Base-by-base conservation (phyloP, 2,888 invertebrate genomes). In the Sarcophaga rosellei region DNA sequence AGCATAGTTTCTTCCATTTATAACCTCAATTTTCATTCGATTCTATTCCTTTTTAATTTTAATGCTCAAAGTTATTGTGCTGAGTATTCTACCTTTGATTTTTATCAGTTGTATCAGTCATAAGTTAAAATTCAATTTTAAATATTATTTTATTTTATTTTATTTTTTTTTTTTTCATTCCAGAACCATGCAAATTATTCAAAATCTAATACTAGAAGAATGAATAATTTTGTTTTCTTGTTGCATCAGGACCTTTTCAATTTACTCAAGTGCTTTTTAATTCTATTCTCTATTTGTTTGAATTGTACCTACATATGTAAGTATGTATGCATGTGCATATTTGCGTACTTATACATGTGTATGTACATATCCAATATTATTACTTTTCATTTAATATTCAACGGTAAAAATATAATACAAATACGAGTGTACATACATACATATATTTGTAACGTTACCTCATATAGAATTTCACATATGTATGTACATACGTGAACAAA, bases 1-100 rank as follows among this genome's bases (percentile, higher is more conserved):
- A 81, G 84, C 86, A 86, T 86, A 17, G 68, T 83, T 79, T 12
- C n/a, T 76, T 62, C 4, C 4, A 62, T 21, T 75, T 72, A 72
- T 62, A 78, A 10, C n/a, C 12, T 45, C 59, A 23, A 11, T 3
- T 5, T 68, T 53, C 11, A 47, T 61, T 61, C 61, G 61, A 10
- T 35, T 35, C 10, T 35, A 35, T 35, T 10, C 35, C 35, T 35
- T 35, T 35, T 35, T 35, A 35, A 35, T 2, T 35, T 35, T 35
- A 35, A 35, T 35, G 35, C 35, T 10, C 35, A 35, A 8, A 35
- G 35, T 35, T 35, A 35, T 8, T 35, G 2, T 35, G 10, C 10
- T 35, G 35, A 10, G 35, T 35, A 35, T 35, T 10, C 35, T 35
- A 10, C 35, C 10, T 35, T 35, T 35, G 35, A 35, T 35, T 35